Conservation (phyloP, 2,888 invertebrate genomes). For the Allacma fusca region DNA sequence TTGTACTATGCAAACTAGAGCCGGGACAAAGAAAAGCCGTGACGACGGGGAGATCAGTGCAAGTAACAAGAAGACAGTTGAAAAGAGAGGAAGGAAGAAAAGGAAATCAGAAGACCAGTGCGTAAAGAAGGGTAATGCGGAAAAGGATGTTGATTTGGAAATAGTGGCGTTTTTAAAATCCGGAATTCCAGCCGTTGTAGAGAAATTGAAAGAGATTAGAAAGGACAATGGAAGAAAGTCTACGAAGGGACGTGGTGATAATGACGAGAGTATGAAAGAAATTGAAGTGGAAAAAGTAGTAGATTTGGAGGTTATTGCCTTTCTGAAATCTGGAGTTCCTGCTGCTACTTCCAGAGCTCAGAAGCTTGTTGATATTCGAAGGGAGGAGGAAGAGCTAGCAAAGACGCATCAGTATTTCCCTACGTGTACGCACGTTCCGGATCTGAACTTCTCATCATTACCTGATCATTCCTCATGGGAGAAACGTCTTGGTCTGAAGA, state of each 20-base stretch:
- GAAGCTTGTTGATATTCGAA: conserved; percentile 47
- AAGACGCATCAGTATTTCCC: conserved; percentile 52
- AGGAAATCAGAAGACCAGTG: neutral
- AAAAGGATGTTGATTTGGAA: conserved; percentile 37
- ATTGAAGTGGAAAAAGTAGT: conserved; percentile 37
- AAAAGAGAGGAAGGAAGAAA: conserved; percentile 16
- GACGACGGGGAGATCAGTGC: no score
- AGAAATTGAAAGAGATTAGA: conserved; percentile 47
- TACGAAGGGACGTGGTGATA: neutral
- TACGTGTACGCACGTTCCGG: conserved; percentile 24
- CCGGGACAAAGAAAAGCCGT: neutral
- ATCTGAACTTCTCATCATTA: no score
- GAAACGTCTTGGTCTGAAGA: no score
- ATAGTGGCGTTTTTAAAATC: conserved; percentile 55
- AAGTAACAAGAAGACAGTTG: neutral
- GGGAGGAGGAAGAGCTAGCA: conserved; percentile 48
- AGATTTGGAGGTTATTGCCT: conserved; percentile 48
- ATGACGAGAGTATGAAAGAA: neutral
- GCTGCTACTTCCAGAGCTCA: conserved; percentile 52
- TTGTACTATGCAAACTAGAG: no score
- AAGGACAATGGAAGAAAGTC: no score
- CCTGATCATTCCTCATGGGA: no score
- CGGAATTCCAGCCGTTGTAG: conserved; percentile 56
- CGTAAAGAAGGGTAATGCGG: neutral
- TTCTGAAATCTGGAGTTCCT: conserved; percentile 59